A percentile compares a stretch with the other conserved stretches of the same genome.
phyloP scores from a whole-genome alignment of 2,113 vertebrate species.

The Cercopithecus mona region DNA sequence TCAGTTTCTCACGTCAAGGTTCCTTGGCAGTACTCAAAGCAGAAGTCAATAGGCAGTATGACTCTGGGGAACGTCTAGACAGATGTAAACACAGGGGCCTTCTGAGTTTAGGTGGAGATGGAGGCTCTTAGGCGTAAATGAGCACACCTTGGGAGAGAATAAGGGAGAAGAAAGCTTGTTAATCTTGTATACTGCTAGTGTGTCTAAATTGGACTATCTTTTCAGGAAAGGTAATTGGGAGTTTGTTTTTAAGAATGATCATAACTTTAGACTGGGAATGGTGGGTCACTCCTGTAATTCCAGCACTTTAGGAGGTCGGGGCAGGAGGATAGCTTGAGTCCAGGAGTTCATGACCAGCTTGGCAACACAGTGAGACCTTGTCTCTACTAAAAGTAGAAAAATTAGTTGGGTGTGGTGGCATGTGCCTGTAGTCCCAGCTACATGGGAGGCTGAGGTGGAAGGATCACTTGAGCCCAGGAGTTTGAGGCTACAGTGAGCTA shows the following conservation, averaged over 20 bases:
- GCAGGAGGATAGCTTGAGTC: too few relatives aligned
- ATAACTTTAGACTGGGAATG: background rate
- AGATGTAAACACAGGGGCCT: background rate
- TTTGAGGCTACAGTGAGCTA: too few relatives aligned
- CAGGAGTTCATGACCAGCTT: too few relatives aligned
- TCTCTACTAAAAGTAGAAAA: too few relatives aligned
- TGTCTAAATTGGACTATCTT: background rate
- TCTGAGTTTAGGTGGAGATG: background rate
- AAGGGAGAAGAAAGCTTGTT: background rate
- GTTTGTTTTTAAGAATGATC: background rate
- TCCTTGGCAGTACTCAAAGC: background rate
- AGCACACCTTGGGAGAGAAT: background rate
- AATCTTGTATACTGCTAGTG: background rate
- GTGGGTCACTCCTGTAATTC: too few relatives aligned
- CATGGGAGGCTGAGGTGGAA: too few relatives aligned
- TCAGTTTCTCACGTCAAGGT: background rate
- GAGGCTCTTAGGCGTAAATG: background rate
- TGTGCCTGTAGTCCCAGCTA: too few relatives aligned
- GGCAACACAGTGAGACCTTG: too few relatives aligned
- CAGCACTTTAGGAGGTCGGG: too few relatives aligned
- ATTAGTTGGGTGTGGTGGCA: too few relatives aligned
- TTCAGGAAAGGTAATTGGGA: background rate
- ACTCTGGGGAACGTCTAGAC: background rate
- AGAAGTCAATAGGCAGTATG: background rate
- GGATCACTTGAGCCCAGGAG: too few relatives aligned